phyloP scores from a whole-genome alignment of 2,113 vertebrate species.

The Xerus inauris region DNA sequence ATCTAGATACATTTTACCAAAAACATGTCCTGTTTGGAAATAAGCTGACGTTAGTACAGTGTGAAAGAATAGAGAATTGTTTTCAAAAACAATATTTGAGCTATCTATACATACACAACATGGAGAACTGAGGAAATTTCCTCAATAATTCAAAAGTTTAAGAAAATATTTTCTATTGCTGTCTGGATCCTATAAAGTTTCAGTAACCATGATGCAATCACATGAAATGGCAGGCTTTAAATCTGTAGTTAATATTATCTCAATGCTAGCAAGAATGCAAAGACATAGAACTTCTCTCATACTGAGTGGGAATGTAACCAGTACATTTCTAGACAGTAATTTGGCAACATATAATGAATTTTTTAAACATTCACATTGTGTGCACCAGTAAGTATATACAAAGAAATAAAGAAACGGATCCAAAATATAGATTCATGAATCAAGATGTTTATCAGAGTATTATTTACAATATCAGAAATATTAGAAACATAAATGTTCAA shows the following conservation, averaged over 20 bases:
- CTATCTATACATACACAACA: background rate
- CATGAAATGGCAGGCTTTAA: background rate
- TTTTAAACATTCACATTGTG: conserved; percentile 21
- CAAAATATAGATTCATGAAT: conserved; percentile 7
- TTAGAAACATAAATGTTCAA: background rate
- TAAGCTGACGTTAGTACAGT: background rate
- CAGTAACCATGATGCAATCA: background rate
- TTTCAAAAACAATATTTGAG: conserved; percentile 23
- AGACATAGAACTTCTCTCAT: background rate
- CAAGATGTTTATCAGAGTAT: conserved; percentile 22
- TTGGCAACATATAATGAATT: background rate
- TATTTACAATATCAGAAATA: conserved; percentile 54
- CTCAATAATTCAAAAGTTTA: conserved; percentile 13
- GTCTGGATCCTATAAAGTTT: background rate
- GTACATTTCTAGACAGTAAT: background rate
- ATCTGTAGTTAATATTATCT: conserved; percentile 27
- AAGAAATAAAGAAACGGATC: conserved; percentile 30
- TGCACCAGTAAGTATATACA: conserved; percentile 41
- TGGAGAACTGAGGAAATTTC: background rate
- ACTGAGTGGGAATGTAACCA: background rate
- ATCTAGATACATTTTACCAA: background rate
- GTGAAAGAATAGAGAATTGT: background rate
- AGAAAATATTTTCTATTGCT: conserved; percentile 26
- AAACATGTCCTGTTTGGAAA: conserved; percentile 38
- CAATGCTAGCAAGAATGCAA: background rate